Base-by-base conservation (phyloP, 1,140 invertebrate genomes). In the Cylas formicarius region DNA sequence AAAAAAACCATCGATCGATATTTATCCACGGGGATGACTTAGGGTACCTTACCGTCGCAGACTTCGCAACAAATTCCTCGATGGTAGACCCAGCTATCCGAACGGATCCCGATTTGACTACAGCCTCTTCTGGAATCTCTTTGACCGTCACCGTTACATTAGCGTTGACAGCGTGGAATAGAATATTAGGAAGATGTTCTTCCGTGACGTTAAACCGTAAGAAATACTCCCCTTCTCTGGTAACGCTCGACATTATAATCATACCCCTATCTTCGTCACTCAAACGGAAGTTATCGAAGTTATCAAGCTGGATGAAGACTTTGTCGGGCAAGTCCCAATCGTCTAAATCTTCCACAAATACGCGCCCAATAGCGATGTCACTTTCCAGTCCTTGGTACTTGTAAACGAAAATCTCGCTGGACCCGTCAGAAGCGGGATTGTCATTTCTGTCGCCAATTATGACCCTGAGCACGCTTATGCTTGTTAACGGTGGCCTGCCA, bases 321-420 rank as follows among this genome's bases (percentile, higher is more conserved):
- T 97, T 97, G 60, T 96, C 90, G 0, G 78, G 76, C 27, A 92
- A 66, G 68, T 97, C 92, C 90, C 90, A 95, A 62, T 96, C 92
- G 61, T 97, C 92, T 0, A 77, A 72, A 68, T 97, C 92, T 19
- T 86, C 75, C 0, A 93, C 90, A 64, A 87, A 95, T 1, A 95
- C 90, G 16, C 87, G 70, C 0, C 92, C 92, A 29, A 96, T 89
- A 49, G 82, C 75, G 1, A 83, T 84, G 38, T 82, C 77, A 19
- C 24, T 51, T 11, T 36, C 43, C 31, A 45, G 22, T 51, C 56
- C 81, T 68, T 82, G 84, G 60, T 89, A 95, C 63, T 91, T 92
- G 63, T 94, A 95, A 1, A 96, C 85, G 59, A 90, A 86, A 57
- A 96, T 93, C 35, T 80, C 75, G 57, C 90, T 93, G 4, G 77